Evolutionary conservation across 2,888 invertebrate species (phyloP), one percentile per base, ranked within the genome.

Genomic region (Idaea straminata): DNA sequence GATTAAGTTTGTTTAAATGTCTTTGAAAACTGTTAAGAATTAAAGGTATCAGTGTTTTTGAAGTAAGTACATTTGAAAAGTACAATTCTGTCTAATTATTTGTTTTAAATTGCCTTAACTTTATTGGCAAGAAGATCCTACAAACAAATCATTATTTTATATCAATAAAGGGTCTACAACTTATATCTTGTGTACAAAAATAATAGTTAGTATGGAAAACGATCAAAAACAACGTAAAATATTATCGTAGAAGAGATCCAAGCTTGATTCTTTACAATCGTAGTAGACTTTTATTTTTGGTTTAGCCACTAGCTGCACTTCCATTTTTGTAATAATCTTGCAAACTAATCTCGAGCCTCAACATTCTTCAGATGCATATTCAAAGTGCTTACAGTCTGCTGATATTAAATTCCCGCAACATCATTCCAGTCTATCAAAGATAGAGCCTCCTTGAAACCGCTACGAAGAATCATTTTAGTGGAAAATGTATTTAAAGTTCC

Each of bases 391-490:
- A 80, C 79, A 73, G 69, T 80, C 82, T 16, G 78, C 82, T 47
- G 82, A 88, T 91, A 90, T 90, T 85, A 88, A 88, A 89, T 89
- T 91, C 87, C 83, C 81, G 77, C 81, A 78, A 80, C 74, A 79
- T 78, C 75, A 76, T 78, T 77, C 67, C 66, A 66, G 74, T 75
- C 70, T 75, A 74, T 73, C 76, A 77, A 77, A 71, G 72, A 73
- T 77, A 74, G 76, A 73, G 67, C 72, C 70, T 68, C 74, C 67
- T 73, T 63, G 68, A 64, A 69, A 71, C 74, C 70, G 66, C 72
- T 62, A 66, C 71, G 63, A 69, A 76, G 72, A 75, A 72, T 66
- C 67, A 68, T 70, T 66, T 13, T 7, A 4, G 13, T 13, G 10
- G 47, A 47, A 47, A 47, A 47, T 47, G 1, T 47, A 47, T 47